Evolutionary conservation across 1,140 invertebrate genomes (phyloP).

Genomic region (Rhyzopertha dominica): DNA sequence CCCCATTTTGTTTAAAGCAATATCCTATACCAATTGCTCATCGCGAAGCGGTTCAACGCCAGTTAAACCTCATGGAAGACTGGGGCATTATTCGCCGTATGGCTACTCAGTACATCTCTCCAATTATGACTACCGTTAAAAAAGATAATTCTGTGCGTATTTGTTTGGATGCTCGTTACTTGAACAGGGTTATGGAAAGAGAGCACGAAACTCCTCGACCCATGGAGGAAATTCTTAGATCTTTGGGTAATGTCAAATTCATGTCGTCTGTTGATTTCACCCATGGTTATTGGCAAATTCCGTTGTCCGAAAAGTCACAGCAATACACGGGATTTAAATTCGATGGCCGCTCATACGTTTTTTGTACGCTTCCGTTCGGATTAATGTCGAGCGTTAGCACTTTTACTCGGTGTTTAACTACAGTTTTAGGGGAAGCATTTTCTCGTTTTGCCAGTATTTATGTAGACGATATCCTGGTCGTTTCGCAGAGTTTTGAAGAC

Average conservation of each 20-base stretch:
- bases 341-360: not conserved
- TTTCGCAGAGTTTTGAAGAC: conserved; percentile 2
- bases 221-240: conserved; percentile 9
- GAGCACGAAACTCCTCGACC: conserved; percentile 5
- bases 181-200: not conserved
- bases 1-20: conserved; percentile 3
- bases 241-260: not conserved
- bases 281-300: conserved; percentile 3
- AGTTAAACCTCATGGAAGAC: conserved; percentile 5
- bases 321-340: conserved; percentile 10
- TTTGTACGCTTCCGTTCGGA: conserved; percentile 6
- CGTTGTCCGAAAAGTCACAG: not conserved
- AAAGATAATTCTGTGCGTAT: conserved; percentile 6
- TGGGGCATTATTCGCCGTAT: not conserved
- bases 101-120: conserved; percentile 2
- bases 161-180: conserved; percentile 1
- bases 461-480: not conserved
- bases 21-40: conserved; percentile 7
- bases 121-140: conserved; percentile 5
- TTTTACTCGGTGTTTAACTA: conserved; percentile 1
- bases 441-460: not conserved
- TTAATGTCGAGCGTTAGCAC: not conserved
- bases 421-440: not conserved
- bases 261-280: conserved; percentile 6
- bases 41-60: not conserved